Conservation (phyloP, 2,888 invertebrate genomes). For the Hedychridium roseum region DNA sequence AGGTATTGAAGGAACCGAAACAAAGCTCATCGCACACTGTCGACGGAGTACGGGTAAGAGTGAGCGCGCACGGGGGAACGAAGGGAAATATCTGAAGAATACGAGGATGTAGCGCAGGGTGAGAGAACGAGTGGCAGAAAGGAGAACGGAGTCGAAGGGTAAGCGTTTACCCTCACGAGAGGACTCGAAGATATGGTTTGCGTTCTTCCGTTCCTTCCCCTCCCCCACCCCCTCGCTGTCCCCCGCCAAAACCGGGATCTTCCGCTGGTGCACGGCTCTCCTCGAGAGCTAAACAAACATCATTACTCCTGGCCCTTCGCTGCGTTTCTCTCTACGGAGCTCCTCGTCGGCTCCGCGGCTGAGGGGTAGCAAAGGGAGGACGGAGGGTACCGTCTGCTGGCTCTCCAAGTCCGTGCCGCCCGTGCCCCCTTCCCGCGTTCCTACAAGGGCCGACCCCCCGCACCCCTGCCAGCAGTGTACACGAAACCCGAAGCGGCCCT, state of each 20-base stretch:
- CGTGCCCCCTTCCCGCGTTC: neutral
- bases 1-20: neutral
- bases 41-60: conserved; percentile 6
- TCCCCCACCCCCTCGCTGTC: conserved; percentile 38
- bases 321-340: conserved; percentile 8
- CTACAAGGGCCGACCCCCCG: conserved; percentile 20
- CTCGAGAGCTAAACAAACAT: conserved; percentile 57
- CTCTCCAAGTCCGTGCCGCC: no score
- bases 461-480: conserved; percentile 36
- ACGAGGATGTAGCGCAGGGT: conserved; percentile 2
- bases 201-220: conserved; percentile 25
- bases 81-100: neutral
- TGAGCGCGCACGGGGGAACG: conserved; percentile 3
- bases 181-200: conserved; percentile 17
- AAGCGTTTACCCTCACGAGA: conserved; percentile 1
- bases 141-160: conserved; percentile 12
- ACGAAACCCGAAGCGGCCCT: conserved; percentile 37
- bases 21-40: neutral
- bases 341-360: conserved; percentile 10
- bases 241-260: conserved; percentile 48
- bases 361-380: no score
- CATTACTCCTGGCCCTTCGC: conserved; percentile 48
- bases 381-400: conserved; percentile 3
- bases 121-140: conserved; percentile 14
- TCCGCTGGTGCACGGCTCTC: conserved; percentile 38